Evolutionary conservation across 2,888 invertebrate genomes (phyloP).

Genomic region (Sceliomorpha sp.): DNA sequence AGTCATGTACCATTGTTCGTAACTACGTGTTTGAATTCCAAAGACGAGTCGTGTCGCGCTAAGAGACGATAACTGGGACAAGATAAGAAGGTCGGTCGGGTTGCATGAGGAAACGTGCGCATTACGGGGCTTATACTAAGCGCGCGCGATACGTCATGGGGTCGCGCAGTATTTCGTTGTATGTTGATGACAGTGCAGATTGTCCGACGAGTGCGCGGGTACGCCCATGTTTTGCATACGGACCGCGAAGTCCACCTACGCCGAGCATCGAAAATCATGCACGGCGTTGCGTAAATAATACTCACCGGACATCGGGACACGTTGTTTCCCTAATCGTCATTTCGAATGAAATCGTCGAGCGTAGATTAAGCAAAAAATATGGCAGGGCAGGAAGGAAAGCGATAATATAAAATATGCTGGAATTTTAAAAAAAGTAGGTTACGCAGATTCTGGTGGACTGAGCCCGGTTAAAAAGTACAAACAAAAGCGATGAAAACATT

Average conservation of each 20-base stretch:
- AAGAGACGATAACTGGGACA: slow-evolving; percentile 59
- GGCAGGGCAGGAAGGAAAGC: too few relatives aligned
- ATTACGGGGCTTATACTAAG: slow-evolving; percentile 42
- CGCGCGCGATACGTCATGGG: slow-evolving; percentile 49
- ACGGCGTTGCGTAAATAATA: slow-evolving; percentile 67
- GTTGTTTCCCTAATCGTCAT: slow-evolving; percentile 34
- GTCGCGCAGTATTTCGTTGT: slow-evolving; percentile 54
- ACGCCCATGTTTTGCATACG: slow-evolving; percentile 68
- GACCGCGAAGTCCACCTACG: slow-evolving; percentile 43
- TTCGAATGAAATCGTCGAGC: slow-evolving; percentile 33
- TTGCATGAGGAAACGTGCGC: slow-evolving; percentile 50
- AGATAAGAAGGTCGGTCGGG: slow-evolving; percentile 60
- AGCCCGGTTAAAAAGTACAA: too few relatives aligned
- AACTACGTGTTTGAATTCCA: slow-evolving; percentile 40
- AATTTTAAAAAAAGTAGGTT: too few relatives aligned
- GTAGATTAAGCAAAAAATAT: too few relatives aligned
- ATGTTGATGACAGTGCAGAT: slow-evolving; percentile 74
- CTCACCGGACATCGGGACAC: slow-evolving; percentile 52
- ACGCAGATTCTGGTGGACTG: too few relatives aligned
- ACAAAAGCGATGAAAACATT: too few relatives aligned
- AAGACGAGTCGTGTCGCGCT: slow-evolving; percentile 54
- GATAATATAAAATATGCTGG: too few relatives aligned
- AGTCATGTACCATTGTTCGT: slow-evolving; percentile 50
- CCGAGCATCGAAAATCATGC: slow-evolving; percentile 40
- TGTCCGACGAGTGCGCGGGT: slow-evolving; percentile 64